Base-by-base conservation (phyloP, 1,140 invertebrate species). In the Triops cancriformis region DNA sequence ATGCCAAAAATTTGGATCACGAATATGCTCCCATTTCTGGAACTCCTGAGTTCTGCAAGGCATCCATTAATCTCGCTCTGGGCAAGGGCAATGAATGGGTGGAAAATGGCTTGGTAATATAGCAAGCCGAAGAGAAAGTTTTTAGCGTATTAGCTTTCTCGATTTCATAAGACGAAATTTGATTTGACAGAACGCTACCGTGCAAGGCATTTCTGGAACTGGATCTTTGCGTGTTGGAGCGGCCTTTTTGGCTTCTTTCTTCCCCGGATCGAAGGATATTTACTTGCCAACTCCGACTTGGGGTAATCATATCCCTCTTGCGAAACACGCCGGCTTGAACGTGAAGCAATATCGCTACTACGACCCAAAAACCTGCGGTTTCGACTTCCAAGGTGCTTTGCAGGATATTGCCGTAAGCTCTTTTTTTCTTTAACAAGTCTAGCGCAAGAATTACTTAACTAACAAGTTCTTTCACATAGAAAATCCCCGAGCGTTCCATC, bases 281-380 rank as follows among this genome's bases (percentile, higher is more conserved):
- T 98, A 97, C 86, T 82, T 99, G 80, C 96, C 98, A 23, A 89
- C 89, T n/a, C 98, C 98, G 11, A 93, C 97, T 0, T 99, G 98
- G 98, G 97, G 96, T 74, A 99, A 99, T 85, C 98, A 99, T 84
- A 91, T 89, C 1, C 95, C 96, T 41, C 90, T 99, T 80, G 97
- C 98, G 86, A 97, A 95, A 86, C 92, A 95, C 82, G 88, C 93
- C 74, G 93, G 94, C 12, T 84, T 99, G 75, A 86, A 91, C 41
- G 91, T 97, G 1, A 96, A 98, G 84, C 88, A 91, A 31, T 99
- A 99, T 86, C 90, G 91, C 78, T 99, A 99, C 85, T 99, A 97
- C 85, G 94, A 99, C 85, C 90, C 96, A 1, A 93, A 93, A 82
- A 98, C 95, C 12, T 97, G 95, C 86, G 96, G 95, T 14, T 93